Conservation (phyloP, 2,888 invertebrate genomes). For the Phortica magna region DNA sequence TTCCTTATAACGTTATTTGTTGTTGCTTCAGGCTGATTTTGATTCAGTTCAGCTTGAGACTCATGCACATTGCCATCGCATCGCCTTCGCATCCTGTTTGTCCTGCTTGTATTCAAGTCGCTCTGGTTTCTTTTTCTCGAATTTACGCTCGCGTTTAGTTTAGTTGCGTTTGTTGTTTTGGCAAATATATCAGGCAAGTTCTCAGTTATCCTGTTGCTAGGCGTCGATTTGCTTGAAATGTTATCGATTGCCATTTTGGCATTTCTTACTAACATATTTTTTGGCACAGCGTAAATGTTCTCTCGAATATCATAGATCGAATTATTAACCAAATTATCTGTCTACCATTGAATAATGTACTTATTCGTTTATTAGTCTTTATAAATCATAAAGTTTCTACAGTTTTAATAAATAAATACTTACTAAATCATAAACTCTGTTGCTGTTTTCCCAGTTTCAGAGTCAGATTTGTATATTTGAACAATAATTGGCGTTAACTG, state of each 20-base stretch:
- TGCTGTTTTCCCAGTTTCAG: too few species aligned
- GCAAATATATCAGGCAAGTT: background rate
- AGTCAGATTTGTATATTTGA: too few species aligned
- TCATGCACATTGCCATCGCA: background rate
- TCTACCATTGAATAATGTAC: too few species aligned
- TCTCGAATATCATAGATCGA: too few species aligned
- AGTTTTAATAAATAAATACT: too few species aligned
- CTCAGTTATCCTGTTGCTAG: conserved; percentile 31
- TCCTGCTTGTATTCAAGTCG: background rate
- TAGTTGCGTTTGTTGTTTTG: background rate
- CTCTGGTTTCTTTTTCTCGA: background rate
- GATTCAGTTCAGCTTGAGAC: background rate
- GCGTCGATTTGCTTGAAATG: conserved; percentile 1
- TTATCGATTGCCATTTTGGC: background rate
- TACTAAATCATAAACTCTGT: too few species aligned
- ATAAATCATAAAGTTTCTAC: too few species aligned
- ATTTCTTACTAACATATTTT: background rate
- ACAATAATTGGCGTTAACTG: too few species aligned
- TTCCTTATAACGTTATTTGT: background rate
- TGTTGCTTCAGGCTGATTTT: background rate
- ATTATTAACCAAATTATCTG: too few species aligned
- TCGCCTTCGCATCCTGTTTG: background rate
- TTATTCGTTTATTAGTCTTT: too few species aligned
- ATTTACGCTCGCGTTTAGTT: background rate
- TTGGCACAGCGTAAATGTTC: too few species aligned